These are phyloP conservation scores for Neolamprologus variostigma DNA, from an alignment of 2,113 vertebrate species.

Conservation along the genomic window DNA sequence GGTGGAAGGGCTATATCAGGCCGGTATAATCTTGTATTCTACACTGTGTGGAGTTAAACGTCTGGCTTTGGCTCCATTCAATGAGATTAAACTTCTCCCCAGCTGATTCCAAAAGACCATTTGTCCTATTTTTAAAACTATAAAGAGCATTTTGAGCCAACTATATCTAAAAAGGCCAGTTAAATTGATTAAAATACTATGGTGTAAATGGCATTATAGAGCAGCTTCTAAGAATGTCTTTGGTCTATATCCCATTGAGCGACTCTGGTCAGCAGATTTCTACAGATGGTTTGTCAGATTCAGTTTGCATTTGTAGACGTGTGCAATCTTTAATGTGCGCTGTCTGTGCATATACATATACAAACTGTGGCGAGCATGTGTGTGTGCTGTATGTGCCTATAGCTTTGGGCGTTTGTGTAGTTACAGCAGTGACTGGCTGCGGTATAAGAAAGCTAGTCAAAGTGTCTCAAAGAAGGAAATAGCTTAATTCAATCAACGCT, in stretches of 20 bases:
- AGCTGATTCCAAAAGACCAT: conserved; percentile 53
- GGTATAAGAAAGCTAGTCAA: conserved; percentile 39
- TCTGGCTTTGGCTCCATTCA: conserved; percentile 52
- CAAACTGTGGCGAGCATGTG: not conserved
- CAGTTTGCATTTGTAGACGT: not conserved
- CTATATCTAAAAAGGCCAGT: conserved; percentile 33
- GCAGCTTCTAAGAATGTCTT: conserved; percentile 33
- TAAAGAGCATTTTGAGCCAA: conserved; percentile 28
- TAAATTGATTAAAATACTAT: conserved; percentile 59
- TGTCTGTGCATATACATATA: not conserved
- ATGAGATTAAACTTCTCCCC: conserved; percentile 62
- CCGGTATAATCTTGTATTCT: conserved; percentile 69
- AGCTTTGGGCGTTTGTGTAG: not conserved
- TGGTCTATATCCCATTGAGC: conserved; percentile 22
- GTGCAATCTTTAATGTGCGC: not conserved
- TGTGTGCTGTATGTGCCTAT: not conserved
- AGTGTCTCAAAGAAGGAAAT: conserved; percentile 56
- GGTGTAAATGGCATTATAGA: conserved; percentile 49
- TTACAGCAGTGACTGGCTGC: conserved; percentile 3
- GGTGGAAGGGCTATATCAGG: conserved; percentile 67
- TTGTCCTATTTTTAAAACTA: conserved; percentile 66
- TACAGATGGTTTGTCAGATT: conserved; percentile 27
- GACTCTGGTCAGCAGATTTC: conserved; percentile 49
- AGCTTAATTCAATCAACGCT: conserved; percentile 59
- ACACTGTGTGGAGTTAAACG: conserved; percentile 52